Base-by-base conservation (phyloP, 2,113 vertebrate species). In the Hirundichthys speculiger region DNA sequence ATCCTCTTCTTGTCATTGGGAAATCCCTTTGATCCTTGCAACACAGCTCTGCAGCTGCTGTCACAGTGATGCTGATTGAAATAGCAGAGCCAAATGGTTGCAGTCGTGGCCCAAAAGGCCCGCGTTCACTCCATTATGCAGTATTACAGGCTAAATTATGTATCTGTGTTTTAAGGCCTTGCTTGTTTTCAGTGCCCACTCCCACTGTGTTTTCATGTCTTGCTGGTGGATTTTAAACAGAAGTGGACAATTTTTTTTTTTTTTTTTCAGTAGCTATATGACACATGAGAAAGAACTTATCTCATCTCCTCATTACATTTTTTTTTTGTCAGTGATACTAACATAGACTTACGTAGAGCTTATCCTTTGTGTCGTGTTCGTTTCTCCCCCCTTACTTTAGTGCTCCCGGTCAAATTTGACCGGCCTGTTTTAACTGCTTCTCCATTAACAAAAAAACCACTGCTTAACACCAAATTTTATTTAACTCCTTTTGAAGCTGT, bases 131-230 rank as follows among this genome's bases (percentile, higher is more conserved):
- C 62, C 40, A 76, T 86, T 80, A 84, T 87, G 80, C 66, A 78
- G 70, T 64, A 82, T 67, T 63, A 74, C 50, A 77, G 76, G 71
- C 50, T 86, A 62, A 82, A 87, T 89, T 80, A 84, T 89, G 71
- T 50, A 82, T 82, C 63, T 60, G 20, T 15, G 45, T 59, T 84
- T 67, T 55, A 74, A 82, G 66, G 61, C 74, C 65, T 21, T 5
- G 40, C 77, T 75, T 80, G 77, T 80, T 83, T 82, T 54, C 66
- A 24, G 57, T 65, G 62, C 69, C 71, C 56, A 13, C 69, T 66
- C 67, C 15, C 43, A 9, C 52, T n/a, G 43, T 11, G 21, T 57
- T 52, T 48, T 45, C 22, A 53, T 71, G 66, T 45, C 48, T 67
- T 43, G 57, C 43, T 52, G 68, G 13, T 30, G 19, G 59, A 38